Evolutionary conservation across 53 echinoderm and acorn worm species (phyloP).

Genomic region (Apostichopus leukothele): DNA sequence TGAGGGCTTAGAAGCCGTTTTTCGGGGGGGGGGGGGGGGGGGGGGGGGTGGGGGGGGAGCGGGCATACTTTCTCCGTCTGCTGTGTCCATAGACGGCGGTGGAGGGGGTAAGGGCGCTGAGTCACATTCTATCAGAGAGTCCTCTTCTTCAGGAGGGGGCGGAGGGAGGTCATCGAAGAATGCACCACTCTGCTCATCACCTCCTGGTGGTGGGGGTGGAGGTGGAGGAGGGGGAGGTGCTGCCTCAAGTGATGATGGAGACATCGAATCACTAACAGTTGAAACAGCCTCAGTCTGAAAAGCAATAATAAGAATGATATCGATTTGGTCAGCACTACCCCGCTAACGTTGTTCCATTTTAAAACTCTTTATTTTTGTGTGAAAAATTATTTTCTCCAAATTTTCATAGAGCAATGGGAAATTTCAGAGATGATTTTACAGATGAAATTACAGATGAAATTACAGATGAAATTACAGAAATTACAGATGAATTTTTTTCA

Average conservation of each 20-base stretch:
- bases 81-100: slow-evolving; percentile 36
- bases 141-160: slow-evolving; percentile 60
- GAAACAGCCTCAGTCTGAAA: background rate
- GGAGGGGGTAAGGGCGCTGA: slow-evolving; percentile 56
- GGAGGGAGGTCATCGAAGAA: slow-evolving; percentile 56
- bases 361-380: too few species aligned
- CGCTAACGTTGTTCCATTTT: too few species aligned
- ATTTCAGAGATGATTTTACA: too few species aligned
- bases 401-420: too few species aligned
- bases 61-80: background rate
- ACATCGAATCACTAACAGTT: background rate
- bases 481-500: too few species aligned
- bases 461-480: too few species aligned
- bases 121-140: slow-evolving; percentile 39
- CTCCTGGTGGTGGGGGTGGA: background rate
- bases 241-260: slow-evolving; percentile 29
- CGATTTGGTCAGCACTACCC: too few species aligned
- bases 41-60: background rate
- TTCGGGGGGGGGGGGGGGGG: too few species aligned
- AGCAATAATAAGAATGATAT: background rate
- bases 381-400: too few species aligned
- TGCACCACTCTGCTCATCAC: background rate
- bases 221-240: slow-evolving; percentile 24
- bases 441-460: too few species aligned
- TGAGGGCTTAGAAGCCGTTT: too few species aligned